Conservation (phyloP, 2,888 invertebrate genomes). For the Tetragonula carbonaria region DNA sequence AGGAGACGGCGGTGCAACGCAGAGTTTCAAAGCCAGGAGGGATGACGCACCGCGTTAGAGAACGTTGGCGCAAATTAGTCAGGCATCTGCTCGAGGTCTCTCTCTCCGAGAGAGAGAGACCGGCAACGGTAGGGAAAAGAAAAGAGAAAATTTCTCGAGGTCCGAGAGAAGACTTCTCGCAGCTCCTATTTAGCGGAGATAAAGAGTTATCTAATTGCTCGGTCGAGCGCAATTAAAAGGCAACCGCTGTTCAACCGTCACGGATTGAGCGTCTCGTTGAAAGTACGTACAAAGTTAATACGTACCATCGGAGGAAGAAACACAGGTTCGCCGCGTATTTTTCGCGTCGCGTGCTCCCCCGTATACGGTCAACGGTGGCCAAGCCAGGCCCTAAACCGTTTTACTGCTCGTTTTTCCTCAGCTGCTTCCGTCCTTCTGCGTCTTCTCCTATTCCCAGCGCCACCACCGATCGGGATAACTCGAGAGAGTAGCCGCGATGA, state of each 20-base stretch:
- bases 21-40: no score
- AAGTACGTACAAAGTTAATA: slow-evolving; percentile 41
- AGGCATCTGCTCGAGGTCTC: background rate
- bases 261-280: slow-evolving; percentile 33
- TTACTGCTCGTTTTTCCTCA: slow-evolving; percentile 31
- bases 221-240: slow-evolving; percentile 46
- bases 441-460: slow-evolving; percentile 12
- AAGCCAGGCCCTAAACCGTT: slow-evolving; percentile 41
- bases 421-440: slow-evolving; percentile 1
- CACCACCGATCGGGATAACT: slow-evolving; percentile 38
- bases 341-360: slow-evolving; percentile 19
- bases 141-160: background rate
- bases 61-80: slow-evolving; percentile 5
- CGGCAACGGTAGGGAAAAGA: background rate
- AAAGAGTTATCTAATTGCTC: slow-evolving; percentile 48
- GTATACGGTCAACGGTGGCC: background rate
- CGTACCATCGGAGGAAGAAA: slow-evolving; percentile 27
- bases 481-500: slow-evolving; percentile 48
- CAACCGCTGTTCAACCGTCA: slow-evolving; percentile 38
- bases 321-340: slow-evolving; percentile 51
- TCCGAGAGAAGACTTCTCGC: background rate
- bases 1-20: no score
- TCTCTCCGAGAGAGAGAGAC: no score
- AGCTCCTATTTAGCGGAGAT: slow-evolving; percentile 36
- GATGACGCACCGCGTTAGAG: background rate